Evolutionary conservation across 2,113 vertebrate genomes (phyloP), one percentile per base, ranked within the genome.

Genomic region (Plectropomus leopardus): DNA sequence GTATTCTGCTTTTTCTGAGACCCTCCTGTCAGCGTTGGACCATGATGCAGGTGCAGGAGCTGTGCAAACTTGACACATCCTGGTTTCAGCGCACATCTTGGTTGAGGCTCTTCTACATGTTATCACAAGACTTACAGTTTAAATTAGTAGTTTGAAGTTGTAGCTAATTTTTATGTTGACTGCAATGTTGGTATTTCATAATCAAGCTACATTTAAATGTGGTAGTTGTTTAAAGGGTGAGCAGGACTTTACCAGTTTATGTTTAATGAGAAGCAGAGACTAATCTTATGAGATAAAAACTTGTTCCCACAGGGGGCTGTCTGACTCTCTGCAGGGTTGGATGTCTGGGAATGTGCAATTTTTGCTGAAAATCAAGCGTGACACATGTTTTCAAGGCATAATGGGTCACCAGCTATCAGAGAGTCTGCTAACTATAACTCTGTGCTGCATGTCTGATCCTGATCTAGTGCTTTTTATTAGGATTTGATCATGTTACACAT

Each of bases 1-100:
- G 61, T 66, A 17, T 80, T 76, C 70, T 75, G 42, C 32, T 66
- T 78, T 4, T 65, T 69, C 34, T 24, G 51, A 78, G 78, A 66
- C 57, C 21, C 28, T 53, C 48, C 50, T 63, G 77, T 76, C 21
- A 19, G 34, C 21, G 1, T 1, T 45, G 61, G 65, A 47, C 51
- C 17, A 0, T 59, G 71, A 32, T 36, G 2, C 51, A 57, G 50
- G 36, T 85, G 65, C 64, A 80, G 45, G 44, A 60, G 57, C 30
- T 4, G 23, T 15, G 2, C 42, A 47, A 36, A 45, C 53, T 11
- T 57, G n/a, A 67, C 53, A 24, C 26, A 40, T 9, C 47, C 17
- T 11, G 16, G 16, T 70, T 24, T 67, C n/a, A 1, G 28, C 44
- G 28, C 32, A 23, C 0, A 6, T 19, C 48, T 73, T 30, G 48